Conservation (phyloP, 2,113 vertebrate genomes). For the Camelus dromedarius region DNA sequence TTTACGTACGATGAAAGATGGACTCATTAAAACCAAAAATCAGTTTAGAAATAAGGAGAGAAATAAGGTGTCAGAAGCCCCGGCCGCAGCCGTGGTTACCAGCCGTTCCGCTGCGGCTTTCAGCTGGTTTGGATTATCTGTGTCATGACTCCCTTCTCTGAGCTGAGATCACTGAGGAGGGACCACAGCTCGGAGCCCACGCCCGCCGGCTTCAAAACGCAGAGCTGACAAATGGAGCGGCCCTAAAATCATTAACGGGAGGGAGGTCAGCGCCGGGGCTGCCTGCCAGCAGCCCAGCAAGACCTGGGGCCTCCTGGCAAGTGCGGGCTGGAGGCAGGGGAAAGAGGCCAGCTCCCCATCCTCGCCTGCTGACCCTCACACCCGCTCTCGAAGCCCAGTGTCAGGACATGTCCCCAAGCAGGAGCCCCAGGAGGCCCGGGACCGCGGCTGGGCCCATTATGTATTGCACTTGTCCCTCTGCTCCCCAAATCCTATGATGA, state of each 20-base stretch:
- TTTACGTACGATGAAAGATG: rapidly evolving
- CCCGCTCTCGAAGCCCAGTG: neutral
- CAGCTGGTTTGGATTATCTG: neutral
- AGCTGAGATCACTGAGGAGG: neutral
- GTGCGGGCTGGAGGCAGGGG: neutral
- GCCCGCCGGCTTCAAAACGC: neutral
- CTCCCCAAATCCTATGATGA: rapidly evolving
- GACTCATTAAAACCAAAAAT: neutral
- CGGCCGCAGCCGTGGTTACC: rapidly evolving
- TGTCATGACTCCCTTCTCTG: neutral
- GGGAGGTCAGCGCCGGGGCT: neutral
- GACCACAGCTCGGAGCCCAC: neutral
- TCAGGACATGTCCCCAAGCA: neutral
- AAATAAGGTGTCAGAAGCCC: neutral
- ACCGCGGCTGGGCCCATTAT: rapidly evolving
- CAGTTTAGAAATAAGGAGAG: neutral
- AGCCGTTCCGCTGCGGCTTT: rapidly evolving
- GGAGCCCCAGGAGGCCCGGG: neutral
- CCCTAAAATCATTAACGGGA: neutral
- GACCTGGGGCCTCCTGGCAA: neutral
- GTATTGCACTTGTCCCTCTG: rapidly evolving
- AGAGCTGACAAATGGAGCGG: neutral
- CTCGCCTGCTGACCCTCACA: neutral
- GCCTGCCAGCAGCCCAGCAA: neutral
- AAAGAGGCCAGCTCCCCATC: rapidly evolving